Percentiles rank a stretch among this genome's conserved stretches.
Evolutionary conservation across 2,888 invertebrate genomes (phyloP).

Genomic region (Zeuzera pyrina): DNA sequence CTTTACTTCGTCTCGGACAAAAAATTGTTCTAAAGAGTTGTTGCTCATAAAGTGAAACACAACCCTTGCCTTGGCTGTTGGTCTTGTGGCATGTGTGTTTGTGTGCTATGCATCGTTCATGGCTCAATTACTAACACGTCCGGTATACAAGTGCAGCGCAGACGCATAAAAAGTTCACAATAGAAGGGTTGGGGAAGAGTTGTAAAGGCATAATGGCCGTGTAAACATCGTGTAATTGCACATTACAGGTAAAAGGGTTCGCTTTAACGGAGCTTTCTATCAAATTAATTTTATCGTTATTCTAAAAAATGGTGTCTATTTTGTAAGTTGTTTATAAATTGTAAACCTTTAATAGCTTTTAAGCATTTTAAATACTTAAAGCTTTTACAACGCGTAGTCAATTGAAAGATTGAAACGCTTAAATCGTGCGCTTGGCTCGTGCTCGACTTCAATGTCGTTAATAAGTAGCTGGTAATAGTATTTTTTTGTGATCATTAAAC

Average conservation of each 20-base stretch:
- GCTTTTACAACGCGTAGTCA: too few species aligned
- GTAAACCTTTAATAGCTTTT: too few species aligned
- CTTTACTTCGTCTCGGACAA: slow-evolving; percentile 26
- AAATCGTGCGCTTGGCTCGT: too few species aligned
- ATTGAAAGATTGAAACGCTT: too few species aligned
- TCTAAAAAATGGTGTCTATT: too few species aligned
- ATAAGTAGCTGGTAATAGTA: too few species aligned
- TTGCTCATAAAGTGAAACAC: slow-evolving; percentile 43
- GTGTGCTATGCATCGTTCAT: slow-evolving; percentile 19
- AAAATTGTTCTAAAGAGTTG: slow-evolving; percentile 39
- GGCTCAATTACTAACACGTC: slow-evolving; percentile 41
- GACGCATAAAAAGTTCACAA: slow-evolving; percentile 47
- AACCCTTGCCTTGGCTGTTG: slow-evolving; percentile 28
- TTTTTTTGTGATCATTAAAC: too few species aligned
- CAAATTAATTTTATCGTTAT: too few species aligned
- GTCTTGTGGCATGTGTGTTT: slow-evolving; percentile 13
- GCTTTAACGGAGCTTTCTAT: too few species aligned
- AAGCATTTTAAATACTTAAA: too few species aligned
- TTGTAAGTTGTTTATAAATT: too few species aligned
- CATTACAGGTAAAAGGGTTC: slow-evolving; percentile 55
- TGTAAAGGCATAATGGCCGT: slow-evolving; percentile 59
- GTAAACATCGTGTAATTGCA: slow-evolving; percentile 69
- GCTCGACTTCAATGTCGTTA: too few species aligned
- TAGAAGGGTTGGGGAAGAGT: slow-evolving; percentile 61
- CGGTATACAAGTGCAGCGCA: slow-evolving; percentile 45